phyloP scores from a whole-genome alignment of 2,888 invertebrate genomes.

The Heliconius ethilla region DNA sequence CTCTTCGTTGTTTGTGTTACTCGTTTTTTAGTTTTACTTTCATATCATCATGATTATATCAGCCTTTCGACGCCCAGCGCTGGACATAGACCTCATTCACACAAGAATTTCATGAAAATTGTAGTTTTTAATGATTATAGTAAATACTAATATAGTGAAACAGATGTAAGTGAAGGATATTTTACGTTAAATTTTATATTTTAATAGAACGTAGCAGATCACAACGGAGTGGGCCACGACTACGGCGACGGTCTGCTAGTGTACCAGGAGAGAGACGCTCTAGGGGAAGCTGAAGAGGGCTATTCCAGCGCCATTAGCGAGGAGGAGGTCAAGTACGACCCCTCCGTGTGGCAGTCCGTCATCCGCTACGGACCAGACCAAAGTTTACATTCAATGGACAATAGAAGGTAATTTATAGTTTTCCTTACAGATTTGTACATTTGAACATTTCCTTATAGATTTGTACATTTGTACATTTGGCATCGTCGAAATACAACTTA shows the following conservation, averaged over 20 bases:
- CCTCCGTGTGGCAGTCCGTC: constrained; percentile 86
- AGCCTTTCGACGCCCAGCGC: not conserved
- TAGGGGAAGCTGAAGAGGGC: constrained; percentile 80
- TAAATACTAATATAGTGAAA: too few species aligned
- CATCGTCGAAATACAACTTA: not conserved
- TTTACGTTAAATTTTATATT: not conserved
- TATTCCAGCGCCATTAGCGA: constrained; percentile 89
- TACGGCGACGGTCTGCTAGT: constrained; percentile 83
- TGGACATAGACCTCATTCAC: too few species aligned
- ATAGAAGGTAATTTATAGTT: constrained; percentile 78
- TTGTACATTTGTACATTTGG: too few species aligned
- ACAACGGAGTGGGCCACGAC: constrained; percentile 60
- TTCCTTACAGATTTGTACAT: not conserved
- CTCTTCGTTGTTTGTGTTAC: not conserved
- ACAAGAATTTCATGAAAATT: too few species aligned
- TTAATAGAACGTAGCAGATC: constrained; percentile 56
- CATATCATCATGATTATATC: not conserved
- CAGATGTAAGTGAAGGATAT: too few species aligned
- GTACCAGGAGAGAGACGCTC: constrained; percentile 73
- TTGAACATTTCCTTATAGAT: too few species aligned
- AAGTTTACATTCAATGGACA: constrained; percentile 70
- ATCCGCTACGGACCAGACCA: constrained; percentile 83
- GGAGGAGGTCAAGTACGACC: constrained; percentile 87
- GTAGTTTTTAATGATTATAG: too few species aligned
- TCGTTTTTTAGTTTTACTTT: not conserved